These are phyloP conservation scores for Lathronympha strigana DNA, from an alignment of 2,888 invertebrate species.

Conservation along the genomic window DNA sequence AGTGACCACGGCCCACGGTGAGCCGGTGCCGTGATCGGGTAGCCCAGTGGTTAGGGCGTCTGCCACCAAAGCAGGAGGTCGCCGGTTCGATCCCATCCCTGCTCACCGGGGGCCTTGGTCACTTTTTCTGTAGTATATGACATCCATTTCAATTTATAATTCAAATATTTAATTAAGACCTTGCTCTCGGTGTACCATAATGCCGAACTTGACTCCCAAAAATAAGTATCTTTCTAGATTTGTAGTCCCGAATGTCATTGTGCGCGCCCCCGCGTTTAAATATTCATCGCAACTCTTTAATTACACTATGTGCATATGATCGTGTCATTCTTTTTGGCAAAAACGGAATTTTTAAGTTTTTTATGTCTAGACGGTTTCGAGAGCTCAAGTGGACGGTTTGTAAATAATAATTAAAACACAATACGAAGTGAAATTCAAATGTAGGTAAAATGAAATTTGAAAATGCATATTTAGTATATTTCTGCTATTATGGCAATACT, in stretches of 20 bases:
- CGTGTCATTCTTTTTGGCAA: conserved; percentile 52
- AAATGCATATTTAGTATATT: not conserved
- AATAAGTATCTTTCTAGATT: conserved; percentile 78
- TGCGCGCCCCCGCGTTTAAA: conserved; percentile 76
- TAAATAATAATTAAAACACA: conserved; percentile 10
- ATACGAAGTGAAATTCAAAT: not conserved
- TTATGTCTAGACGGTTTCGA: conserved; percentile 38
- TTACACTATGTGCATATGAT: conserved; percentile 80
- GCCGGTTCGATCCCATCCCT: no score
- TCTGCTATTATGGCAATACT: not conserved
- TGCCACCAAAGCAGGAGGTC: no score
- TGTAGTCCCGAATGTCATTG: conserved; percentile 78
- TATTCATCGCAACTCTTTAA: conserved; percentile 82
- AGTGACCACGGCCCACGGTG: no score
- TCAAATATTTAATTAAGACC: not conserved
- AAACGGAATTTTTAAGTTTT: conserved; percentile 53
- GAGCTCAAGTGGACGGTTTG: conserved; percentile 27
- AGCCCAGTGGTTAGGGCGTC: no score
- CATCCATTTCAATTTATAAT: no score
- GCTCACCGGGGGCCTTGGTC: no score
- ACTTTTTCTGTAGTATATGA: no score
- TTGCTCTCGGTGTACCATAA: conserved; percentile 57
- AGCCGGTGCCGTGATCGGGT: no score
- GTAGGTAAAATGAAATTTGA: not conserved
- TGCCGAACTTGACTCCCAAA: conserved; percentile 69